Evolutionary conservation across 2,888 invertebrate genomes (phyloP), one percentile per base, ranked within the genome.

Genomic region (Chaetogeoica ovagalla): DNA sequence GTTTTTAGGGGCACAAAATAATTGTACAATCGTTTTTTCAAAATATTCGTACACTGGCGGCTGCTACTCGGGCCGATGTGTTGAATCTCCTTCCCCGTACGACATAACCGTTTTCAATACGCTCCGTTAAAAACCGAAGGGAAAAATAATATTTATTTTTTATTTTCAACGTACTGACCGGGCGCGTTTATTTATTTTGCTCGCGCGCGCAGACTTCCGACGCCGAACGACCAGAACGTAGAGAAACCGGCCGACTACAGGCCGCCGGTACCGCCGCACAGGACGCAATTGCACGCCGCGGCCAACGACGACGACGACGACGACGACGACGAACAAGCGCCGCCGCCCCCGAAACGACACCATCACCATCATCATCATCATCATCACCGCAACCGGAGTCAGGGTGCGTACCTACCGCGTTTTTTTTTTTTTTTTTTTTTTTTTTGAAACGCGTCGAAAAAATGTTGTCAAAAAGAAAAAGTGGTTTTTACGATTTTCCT

Each of bases 251-350:
- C 86, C 76, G 93, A 93, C 83, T 94, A 95, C 87, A 90, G 92
- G 84, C 94, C 95, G 7, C 94, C 94, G n/a, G 93, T 95, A 81
- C 95, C 95, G 37, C 95, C 94, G 52, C 95, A 95, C 85, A 89
- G 94, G 84, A 93, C 77, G 15, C 72, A 62, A 21, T 55, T 30
- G 57, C 62, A 59, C 60, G 57, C 39, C 15, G 72, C 37, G 15
- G 17, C n/a, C 6, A 23, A 60, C 43, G 71, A 84, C 62, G 81
- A 82, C 17, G 39, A 39, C 43, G 1, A 43, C n/a, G n/a, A 48
- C 6, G 43, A 60, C 30, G 71, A 84, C 83, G 81, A 83, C 82
- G 37, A 83, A 82, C 81, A 79, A 83, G 70, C 81, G 37, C 73
- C 57, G 19, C 74, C 81, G 55, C 68, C 82, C 30, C 82, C 75